Conservation (phyloP, 2,888 invertebrate genomes). For the Phengaris arion region DNA sequence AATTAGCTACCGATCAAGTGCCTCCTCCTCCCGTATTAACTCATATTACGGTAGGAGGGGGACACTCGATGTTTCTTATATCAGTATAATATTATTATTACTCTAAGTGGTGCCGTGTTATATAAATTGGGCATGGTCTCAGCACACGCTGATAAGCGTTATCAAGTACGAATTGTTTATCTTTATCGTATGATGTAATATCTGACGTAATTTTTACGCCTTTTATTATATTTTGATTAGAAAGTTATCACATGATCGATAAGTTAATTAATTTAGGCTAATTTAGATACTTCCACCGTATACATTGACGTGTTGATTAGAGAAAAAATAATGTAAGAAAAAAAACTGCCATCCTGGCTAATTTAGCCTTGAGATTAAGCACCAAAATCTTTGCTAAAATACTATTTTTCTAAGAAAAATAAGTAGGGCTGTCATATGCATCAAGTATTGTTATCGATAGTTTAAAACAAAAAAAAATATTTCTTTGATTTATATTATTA, state of each 20-base stretch:
- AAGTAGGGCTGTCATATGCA: not conserved
- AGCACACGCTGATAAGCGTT: constrained; percentile 1
- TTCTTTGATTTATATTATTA: too few relatives aligned
- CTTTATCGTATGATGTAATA: constrained; percentile 16
- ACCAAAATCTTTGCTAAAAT: too few relatives aligned
- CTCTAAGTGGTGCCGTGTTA: not conserved
- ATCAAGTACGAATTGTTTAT: constrained; percentile 3
- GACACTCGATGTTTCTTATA: too few relatives aligned
- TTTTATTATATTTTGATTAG: not conserved
- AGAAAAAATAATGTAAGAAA: too few relatives aligned
- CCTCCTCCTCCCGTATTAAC: too few relatives aligned
- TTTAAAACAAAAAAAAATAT: not conserved
- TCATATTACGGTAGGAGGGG: too few relatives aligned
- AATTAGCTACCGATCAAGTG: too few relatives aligned
- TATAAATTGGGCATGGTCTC: not conserved
- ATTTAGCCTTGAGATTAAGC: too few relatives aligned
- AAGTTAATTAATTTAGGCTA: not conserved
- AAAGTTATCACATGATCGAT: constrained; percentile 1
- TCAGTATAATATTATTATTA: not conserved
- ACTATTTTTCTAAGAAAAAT: not conserved
- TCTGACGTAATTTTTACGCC: not conserved
- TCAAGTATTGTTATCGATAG: not conserved
- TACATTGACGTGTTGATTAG: not conserved
- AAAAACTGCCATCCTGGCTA: too few relatives aligned
- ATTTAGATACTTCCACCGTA: not conserved